Evolutionary conservation across 2,888 invertebrate species (phyloP), one percentile per base, ranked within the genome.

Genomic region (Strigamia maritima): DNA sequence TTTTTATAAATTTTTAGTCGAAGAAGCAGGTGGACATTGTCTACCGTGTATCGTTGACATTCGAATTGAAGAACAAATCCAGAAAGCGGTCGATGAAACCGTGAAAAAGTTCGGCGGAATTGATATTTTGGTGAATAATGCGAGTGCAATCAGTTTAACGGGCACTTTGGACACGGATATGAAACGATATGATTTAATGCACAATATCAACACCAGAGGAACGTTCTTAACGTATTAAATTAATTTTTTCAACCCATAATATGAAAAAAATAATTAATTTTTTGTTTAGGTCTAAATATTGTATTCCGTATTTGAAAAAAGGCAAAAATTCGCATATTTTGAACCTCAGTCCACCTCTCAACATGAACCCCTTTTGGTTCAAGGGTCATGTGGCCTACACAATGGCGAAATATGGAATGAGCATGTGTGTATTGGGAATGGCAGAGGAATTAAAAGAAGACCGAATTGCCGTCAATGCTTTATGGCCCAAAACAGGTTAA

Each of bases 371-470:
- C 0, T 88, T 90, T 82, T 98, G 98, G 98, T 97, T 98, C 86
- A 90, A 91, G 77, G 89, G 92, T 82, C 94, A 97, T 87, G 93
- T 96, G n/a, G 98, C 97, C 0, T 98, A 99, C 87, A 97, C 98
- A 0, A 98, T 98, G 92, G 95, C 98, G 2, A 98, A 98, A 86
- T 98, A 96, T 86, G 98, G 97, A 26, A 98, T 98, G 98, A 97
- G 97, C 0, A 94, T 98, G 95, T 98, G 97, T 86, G 97, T 94
- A 1, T 88, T 98, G 16, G 98, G 98, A 19, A 97, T 98, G 95
- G 90, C 96, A n/a, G 94, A 93, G 81, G 98, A 98, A 87, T 94
- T 97, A 84, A 91, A 90, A 83, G 89, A 90, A 0, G 90, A 90
- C 82, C 92, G 92, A 80, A 92, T 98, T 81, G 96, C 93, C 19